phyloP scores from a whole-genome alignment of 1,140 invertebrate genomes.

The Polypedilum pembai region DNA sequence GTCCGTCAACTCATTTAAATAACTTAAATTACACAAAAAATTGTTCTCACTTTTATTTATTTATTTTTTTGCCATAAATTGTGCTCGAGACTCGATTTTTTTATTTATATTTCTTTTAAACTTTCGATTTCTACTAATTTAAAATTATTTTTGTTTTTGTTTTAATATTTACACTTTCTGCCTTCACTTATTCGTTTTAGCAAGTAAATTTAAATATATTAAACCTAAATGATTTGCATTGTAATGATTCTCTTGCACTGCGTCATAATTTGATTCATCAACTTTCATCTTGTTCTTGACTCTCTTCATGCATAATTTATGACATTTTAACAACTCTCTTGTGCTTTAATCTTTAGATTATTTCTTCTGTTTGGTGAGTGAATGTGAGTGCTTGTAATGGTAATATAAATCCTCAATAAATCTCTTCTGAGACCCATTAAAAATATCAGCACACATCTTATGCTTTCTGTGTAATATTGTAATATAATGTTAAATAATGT shows the following conservation, averaged over 20 bases:
- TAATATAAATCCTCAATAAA: slow-evolving; percentile 8
- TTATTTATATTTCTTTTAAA: background rate
- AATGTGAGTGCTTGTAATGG: background rate
- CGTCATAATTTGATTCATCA: background rate
- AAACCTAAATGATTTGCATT: slow-evolving; percentile 18
- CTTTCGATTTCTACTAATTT: slow-evolving; percentile 8
- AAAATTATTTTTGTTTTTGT: background rate
- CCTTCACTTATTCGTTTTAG: background rate
- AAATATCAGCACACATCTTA: slow-evolving; percentile 13
- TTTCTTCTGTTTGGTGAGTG: background rate
- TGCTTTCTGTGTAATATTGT: background rate
- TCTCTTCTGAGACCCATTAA: slow-evolving; percentile 16
- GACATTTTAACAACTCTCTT: slow-evolving; percentile 17
- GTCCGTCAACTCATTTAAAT: background rate
- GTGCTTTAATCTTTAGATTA: slow-evolving; percentile 1
- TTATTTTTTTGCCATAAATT: background rate
- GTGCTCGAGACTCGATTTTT: slow-evolving; percentile 11
- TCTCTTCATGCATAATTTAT: slow-evolving; percentile 4
- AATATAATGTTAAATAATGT: background rate
- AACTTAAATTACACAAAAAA: background rate
- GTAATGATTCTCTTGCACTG: slow-evolving; percentile 11
- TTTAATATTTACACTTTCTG: background rate
- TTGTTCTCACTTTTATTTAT: background rate
- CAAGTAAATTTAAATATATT: background rate
- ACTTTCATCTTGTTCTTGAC: background rate